Base-by-base conservation (phyloP, 2,888 invertebrate species). In the Polietes domitor region DNA sequence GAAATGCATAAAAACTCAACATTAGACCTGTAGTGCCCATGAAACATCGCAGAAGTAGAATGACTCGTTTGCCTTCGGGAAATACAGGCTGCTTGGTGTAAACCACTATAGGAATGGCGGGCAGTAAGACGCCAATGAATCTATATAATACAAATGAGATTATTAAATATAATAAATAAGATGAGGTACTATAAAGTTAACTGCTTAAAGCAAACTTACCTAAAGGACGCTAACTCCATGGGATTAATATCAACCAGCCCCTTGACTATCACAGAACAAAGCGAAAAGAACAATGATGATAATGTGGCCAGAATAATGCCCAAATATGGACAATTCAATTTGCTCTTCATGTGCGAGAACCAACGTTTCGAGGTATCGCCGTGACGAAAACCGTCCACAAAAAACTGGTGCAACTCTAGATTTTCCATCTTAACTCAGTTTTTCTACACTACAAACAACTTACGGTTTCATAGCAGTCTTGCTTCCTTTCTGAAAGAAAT, bases 181-280 rank as follows among this genome's bases (percentile, higher is more conserved):
- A 17, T 26, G 32, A 21, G n/a, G n/a, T n/a, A n/a, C n/a, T n/a
- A n/a, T n/a, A n/a, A n/a, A n/a, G n/a, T n/a, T n/a, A n/a, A n/a
- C n/a, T n/a, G n/a, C n/a, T n/a, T n/a, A n/a, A n/a, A 68, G 43
- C 21, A 19, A 19, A 70, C 77, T 87, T 72, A 90, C 91, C 91
- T 88, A 89, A 97, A 97, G 87, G 96, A 96, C 5, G 98, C 97
- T 83, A 98, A 93, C 91, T 97, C 97, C 95, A 97, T 96, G 6
- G 98, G 97, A 91, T 97, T 96, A 58, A 98, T 95, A 88, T 96
- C 96, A 4, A 96, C 95, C 88, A 98, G 94, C 89, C 96, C 96
- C 92, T 98, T 98, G 1, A 98, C 98, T 87, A 98, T 97, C 43
- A 97, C 97, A 65, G 98, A 97, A 92, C 97, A 97, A 78, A 98